Evolutionary conservation across 2,888 invertebrate species (phyloP), one percentile per base, ranked within the genome.

Genomic region (Synergus gifuensis): DNA sequence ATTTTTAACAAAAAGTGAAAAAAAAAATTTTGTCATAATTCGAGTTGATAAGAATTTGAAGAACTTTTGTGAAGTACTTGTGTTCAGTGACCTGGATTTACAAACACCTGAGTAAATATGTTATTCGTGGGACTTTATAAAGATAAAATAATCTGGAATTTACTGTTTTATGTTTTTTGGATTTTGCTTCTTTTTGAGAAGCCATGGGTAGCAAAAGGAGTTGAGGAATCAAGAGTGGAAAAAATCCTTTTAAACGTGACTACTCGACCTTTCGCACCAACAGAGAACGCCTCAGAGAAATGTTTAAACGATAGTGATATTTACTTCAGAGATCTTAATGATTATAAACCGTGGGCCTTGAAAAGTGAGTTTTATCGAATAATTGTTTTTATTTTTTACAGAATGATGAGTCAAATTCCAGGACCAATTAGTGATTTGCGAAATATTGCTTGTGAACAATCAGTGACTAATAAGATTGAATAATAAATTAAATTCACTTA

Each of bases 341-440:
- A 79, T 9, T 91, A 90, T 77, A 81, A 85, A 60, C 88, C 90
- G 0, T 91, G 91, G 91, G 91, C 91, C 1, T 82, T 91, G 44
- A 86, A 90, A 78, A 91, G 91, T 91, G 80, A 87, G 91, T 88
- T 60, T 22, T 22, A 60, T 8, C n/a, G n/a, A 54, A 7, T 54
- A 7, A 54, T 54, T n/a, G 54, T 28, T 28, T 28, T 28, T 28
- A 28, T 28, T 28, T 28, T 28, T 28, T 3, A 28, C 28, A 2
- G 28, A 3, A 28, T 28, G 28, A 28, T 28, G 3, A 28, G 28
- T 3, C 3, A 28, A 28, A 28, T 28, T 3, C 28, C 28, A 28
- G 3, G 28, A 28, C 28, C 3, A 28, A 28, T 28, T 28, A 3
- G 28, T 28, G 28, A 28, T 28, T 28, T 28, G 3, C 28, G 3